Conservation (phyloP, 2,113 vertebrate species). For the Phylloscopus whistleri region DNA sequence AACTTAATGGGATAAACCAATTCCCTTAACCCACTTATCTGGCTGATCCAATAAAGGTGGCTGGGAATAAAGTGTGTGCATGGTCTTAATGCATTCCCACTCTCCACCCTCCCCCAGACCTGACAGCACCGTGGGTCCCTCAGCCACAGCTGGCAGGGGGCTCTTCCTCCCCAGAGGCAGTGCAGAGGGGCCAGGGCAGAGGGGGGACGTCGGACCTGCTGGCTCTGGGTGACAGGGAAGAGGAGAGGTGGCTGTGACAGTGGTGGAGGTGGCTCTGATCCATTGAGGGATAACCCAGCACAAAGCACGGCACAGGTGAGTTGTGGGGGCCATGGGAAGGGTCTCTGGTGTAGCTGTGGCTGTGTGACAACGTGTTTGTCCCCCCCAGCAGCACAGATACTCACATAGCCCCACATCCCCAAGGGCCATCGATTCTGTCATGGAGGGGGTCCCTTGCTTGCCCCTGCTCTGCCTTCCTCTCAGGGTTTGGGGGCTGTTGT, state of each 20-base stretch:
- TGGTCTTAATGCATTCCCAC: constrained; percentile 1
- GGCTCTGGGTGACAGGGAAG: background rate
- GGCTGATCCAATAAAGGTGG: constrained; percentile 60
- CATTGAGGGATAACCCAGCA: background rate
- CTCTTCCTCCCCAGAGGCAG: constrained; percentile 10
- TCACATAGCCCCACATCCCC: background rate
- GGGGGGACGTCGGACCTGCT: background rate
- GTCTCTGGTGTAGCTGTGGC: background rate
- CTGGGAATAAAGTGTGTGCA: constrained; percentile 40
- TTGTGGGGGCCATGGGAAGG: background rate
- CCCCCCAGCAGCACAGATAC: rapidly evolving
- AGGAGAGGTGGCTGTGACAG: background rate
- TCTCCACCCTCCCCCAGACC: background rate
- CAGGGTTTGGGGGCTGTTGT: background rate
- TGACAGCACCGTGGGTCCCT: background rate
- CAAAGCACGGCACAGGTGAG: background rate
- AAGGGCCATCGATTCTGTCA: background rate
- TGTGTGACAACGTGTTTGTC: rapidly evolving
- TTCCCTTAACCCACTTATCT: constrained; percentile 54
- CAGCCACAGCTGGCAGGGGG: background rate
- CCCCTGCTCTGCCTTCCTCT: rapidly evolving
- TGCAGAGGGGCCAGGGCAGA: background rate
- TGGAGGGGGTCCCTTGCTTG: background rate
- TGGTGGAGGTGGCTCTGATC: background rate
- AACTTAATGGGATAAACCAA: constrained; percentile 52